A percentile compares a stretch with the other conserved stretches of the same genome.
Evolutionary conservation across 2,888 invertebrate species (phyloP).

Genomic region (Drosophila eohydei): DNA sequence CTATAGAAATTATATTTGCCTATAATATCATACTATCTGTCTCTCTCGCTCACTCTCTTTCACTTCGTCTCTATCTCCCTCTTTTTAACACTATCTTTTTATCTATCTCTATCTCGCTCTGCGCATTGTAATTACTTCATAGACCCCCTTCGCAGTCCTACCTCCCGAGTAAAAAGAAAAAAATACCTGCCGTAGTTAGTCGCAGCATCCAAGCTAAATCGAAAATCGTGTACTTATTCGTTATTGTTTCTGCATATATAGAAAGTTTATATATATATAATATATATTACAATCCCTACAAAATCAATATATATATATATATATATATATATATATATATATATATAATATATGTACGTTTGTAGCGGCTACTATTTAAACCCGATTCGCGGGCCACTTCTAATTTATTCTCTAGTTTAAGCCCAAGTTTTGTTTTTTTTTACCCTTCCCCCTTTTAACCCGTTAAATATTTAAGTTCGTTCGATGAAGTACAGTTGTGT

Average conservation of each 20-base stretch:
- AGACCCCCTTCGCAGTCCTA: slow-evolving; percentile 38
- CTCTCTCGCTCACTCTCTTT: slow-evolving; percentile 14
- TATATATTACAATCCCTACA: slow-evolving; percentile 11
- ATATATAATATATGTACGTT: slow-evolving; percentile 29
- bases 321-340: slow-evolving; percentile 6
- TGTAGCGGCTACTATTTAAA: slow-evolving; percentile 18
- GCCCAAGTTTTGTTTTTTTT: slow-evolving; percentile 37
- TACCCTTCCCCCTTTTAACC: slow-evolving; percentile 1
- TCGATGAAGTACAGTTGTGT: slow-evolving; percentile 35
- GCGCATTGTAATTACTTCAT: slow-evolving; percentile 75
- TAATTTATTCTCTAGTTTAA: slow-evolving; percentile 71
- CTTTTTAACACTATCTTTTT: slow-evolving; percentile 37
- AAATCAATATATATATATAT: slow-evolving; percentile 13
- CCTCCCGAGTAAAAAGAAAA: slow-evolving; percentile 4
- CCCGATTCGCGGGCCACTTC: slow-evolving; percentile 24
- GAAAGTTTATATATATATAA: slow-evolving; percentile 14
- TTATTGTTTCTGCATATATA: slow-evolving; percentile 57
- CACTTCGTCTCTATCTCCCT: slow-evolving; percentile 6
- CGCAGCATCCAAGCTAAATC: slow-evolving; percentile 46
- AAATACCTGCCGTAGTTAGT: slow-evolving; percentile 28
- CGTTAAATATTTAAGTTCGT: slow-evolving; percentile 24
- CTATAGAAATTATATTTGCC: slow-evolving; percentile 35
- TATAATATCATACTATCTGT: slow-evolving; percentile 13
- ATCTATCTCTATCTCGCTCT: slow-evolving; percentile 33
- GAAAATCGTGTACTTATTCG: slow-evolving; percentile 73